Percentiles rank a stretch among this genome's conserved stretches.
Conservation (phyloP, 2,888 invertebrate species). For the Odontothrips loti region DNA sequence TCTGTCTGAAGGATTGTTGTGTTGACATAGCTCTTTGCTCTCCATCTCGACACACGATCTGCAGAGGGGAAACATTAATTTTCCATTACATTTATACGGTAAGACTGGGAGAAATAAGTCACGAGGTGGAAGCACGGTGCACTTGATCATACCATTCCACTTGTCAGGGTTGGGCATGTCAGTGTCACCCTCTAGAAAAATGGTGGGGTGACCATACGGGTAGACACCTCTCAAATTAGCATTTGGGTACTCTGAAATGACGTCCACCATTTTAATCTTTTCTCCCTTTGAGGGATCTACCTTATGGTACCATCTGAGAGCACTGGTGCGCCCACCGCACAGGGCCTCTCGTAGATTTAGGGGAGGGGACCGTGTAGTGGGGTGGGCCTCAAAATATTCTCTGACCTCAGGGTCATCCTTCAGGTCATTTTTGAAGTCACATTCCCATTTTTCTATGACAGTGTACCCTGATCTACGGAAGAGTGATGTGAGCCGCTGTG, state of each 20-base stretch:
- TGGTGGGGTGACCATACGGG: no score
- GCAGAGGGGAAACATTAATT: conserved; percentile 42
- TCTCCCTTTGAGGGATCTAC: no score
- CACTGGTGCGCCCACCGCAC: no score
- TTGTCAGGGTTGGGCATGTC: conserved; percentile 17
- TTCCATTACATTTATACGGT: conserved; percentile 37
- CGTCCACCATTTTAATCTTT: no score
- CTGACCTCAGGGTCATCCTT: conserved; percentile 4
- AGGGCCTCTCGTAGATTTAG: no score
- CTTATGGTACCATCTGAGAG: no score
- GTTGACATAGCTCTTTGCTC: conserved; percentile 40
- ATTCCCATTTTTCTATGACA: no score
- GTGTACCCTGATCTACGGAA: no score
- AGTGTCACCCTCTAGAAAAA: conserved; percentile 30
- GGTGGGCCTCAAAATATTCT: background rate
- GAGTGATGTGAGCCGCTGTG: no score
- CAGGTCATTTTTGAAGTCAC: no score
- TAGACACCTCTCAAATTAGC: no score
- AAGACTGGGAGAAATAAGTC: conserved; percentile 38
- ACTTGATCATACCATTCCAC: conserved; percentile 32
- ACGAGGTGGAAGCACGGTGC: conserved; percentile 32
- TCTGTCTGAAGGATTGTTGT: conserved; percentile 36
- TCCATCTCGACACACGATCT: conserved; percentile 19
- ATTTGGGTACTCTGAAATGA: no score
- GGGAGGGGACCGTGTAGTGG: background rate